Evolutionary conservation across 2,888 invertebrate genomes (phyloP), one percentile per base, ranked within the genome.

Genomic region (Leptarthrus brevirostris): DNA sequence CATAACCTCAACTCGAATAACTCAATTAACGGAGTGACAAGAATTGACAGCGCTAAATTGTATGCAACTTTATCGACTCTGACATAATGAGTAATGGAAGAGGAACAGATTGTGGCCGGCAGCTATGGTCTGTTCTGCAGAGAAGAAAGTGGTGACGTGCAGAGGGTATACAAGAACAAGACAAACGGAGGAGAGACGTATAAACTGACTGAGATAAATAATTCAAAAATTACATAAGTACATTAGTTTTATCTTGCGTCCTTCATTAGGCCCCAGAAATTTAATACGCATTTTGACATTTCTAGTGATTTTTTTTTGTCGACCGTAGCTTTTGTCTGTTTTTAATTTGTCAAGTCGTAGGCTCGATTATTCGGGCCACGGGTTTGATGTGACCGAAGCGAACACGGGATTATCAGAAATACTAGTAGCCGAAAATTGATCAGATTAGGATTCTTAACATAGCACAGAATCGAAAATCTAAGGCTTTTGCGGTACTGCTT

Each of bases 61-160:
- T 76, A 76, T 82, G 82, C 83, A 83, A 82, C 83, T 83, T 82
- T 84, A 84, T 84, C 84, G 82, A 82, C 81, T 76, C 81, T 83
- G 84, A 83, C 84, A 84, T 82, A 83, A 83, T 83, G 82, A 83
- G 81, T 83, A 83, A 83, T 83, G 82, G 80, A 74, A 52, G 49
- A 69, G 12, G 52, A 58, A 36, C 12, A 26, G 36, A 64, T 34
- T 20, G 36, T 36, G 3, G 12, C 30, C 26, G 5, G 2, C 6
- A 26, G 12, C 3, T n/a, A 54, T 16, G 18, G 18, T 49, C 5
- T 4, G 30, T 30, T 30, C 5, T 4, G 8, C 30, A 30, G 30
- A 30, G 30, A 8, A 30, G 30, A 30, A 4, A 4, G 4, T 30
- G 8, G 8, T 30, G 4, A 30, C 8, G 30, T 30, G 8, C 8